These are phyloP conservation scores for Haemorhous mexicanus DNA, from an alignment of 2,113 vertebrate genomes.

Conservation along the genomic window DNA sequence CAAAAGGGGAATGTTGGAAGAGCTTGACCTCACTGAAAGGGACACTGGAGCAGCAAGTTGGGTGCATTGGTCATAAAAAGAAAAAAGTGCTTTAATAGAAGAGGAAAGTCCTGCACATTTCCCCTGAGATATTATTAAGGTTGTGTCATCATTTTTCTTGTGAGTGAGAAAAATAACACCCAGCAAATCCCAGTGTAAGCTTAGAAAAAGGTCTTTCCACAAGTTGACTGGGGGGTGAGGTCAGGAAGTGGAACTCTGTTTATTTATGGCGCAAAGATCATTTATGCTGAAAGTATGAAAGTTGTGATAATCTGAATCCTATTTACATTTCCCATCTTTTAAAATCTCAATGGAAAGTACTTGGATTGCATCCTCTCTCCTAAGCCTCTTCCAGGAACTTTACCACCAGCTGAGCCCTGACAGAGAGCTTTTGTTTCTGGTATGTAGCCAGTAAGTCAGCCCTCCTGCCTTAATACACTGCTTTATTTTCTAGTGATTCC, in stretches of 20 bases:
- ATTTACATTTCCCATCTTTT: background rate
- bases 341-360: background rate
- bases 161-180: background rate
- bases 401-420: background rate
- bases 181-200: background rate
- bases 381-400: background rate
- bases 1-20: background rate
- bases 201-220: background rate
- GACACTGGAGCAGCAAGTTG: background rate
- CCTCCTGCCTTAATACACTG: background rate
- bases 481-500: background rate
- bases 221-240: background rate
- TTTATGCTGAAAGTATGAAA: conserved; percentile 5
- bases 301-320: background rate
- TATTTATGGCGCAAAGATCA: background rate
- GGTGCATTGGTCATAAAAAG: background rate
- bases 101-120: background rate
- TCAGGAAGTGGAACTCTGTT: background rate
- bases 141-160: background rate
- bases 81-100: background rate
- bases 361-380: background rate
- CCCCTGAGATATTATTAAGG: background rate
- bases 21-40: background rate
- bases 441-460: background rate
- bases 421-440: background rate